Percentiles rank a stretch among this genome's conserved stretches.
Conservation (phyloP, 2,888 invertebrate genomes). For the Drosophila cracens region DNA sequence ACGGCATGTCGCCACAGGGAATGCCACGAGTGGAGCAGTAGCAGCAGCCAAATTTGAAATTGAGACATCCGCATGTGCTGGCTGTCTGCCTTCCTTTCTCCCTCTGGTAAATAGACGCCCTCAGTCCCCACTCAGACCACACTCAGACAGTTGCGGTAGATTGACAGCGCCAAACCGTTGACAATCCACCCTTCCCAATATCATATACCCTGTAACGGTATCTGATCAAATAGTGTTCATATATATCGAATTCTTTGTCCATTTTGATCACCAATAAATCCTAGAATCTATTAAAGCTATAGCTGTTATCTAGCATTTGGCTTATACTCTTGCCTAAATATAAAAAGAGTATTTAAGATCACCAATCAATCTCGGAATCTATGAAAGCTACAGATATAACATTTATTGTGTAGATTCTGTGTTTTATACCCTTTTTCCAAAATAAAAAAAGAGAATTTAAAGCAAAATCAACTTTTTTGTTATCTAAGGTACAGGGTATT, state of each 20-base stretch:
- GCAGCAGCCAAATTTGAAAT: slow-evolving; percentile 69
- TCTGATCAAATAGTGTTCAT: not conserved
- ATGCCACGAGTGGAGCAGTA: slow-evolving; percentile 47
- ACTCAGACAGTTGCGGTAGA: slow-evolving; percentile 24
- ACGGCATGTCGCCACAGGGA: slow-evolving; percentile 43
- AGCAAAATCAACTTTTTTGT: too few species aligned
- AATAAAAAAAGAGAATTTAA: not conserved
- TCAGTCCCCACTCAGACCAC: not conserved
- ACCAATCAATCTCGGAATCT: not conserved
- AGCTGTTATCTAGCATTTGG: not conserved
- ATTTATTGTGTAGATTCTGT: not conserved
- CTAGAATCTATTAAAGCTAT: accelerated
- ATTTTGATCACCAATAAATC: not conserved
- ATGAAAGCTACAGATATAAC: not conserved
- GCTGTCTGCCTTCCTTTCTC: not conserved
- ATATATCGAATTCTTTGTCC: not conserved
- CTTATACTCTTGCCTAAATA: not conserved
- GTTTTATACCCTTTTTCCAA: not conserved
- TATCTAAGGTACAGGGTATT: slow-evolving; percentile 2
- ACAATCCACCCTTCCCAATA: slow-evolving; percentile 15
- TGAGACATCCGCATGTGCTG: slow-evolving; percentile 67
- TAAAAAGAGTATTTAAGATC: not conserved
- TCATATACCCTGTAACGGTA: slow-evolving; percentile 3
- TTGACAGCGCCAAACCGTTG: slow-evolving; percentile 64
- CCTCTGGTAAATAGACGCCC: not conserved